phyloP scores from a whole-genome alignment of 53 echinoderm and acorn worm genomes.

The Stichopus horrens region DNA sequence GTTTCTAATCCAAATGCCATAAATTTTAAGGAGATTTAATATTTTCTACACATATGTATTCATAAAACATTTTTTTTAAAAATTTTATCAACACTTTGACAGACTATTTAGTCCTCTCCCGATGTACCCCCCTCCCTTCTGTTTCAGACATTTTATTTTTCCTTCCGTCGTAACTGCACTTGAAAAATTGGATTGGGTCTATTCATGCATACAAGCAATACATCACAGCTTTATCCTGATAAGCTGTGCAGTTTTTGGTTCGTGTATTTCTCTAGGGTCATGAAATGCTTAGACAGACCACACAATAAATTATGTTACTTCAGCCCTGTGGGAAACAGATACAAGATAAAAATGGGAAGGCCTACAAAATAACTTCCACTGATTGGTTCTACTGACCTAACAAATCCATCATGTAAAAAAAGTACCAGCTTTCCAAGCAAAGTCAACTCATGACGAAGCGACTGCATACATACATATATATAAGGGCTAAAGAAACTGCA shows the following conservation, averaged over 20 bases:
- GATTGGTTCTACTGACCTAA: conserved; percentile 40
- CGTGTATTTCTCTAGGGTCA: conserved; percentile 7
- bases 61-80: no score
- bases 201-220: conserved; percentile 32
- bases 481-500: no score
- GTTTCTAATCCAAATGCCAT: no score
- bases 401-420: neutral
- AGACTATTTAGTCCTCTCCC: no score
- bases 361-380: conserved; percentile 12
- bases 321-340: conserved; percentile 1
- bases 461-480: no score
- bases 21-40: no score
- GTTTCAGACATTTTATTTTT: neutral
- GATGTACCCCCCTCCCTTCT: neutral
- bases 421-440: neutral
- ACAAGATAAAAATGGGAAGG: neutral
- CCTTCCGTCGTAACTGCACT: neutral
- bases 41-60: no score
- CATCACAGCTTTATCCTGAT: conserved; percentile 8
- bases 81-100: no score
- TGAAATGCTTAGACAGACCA: neutral
- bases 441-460: no score
- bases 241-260: neutral
- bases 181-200: conserved; percentile 34
- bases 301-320: conserved; percentile 20